Percentiles rank a stretch among this genome's conserved stretches.
These are phyloP conservation scores for Leptonema lineaticorne DNA, from an alignment of 1,140 invertebrate species.

Conservation along the genomic window DNA sequence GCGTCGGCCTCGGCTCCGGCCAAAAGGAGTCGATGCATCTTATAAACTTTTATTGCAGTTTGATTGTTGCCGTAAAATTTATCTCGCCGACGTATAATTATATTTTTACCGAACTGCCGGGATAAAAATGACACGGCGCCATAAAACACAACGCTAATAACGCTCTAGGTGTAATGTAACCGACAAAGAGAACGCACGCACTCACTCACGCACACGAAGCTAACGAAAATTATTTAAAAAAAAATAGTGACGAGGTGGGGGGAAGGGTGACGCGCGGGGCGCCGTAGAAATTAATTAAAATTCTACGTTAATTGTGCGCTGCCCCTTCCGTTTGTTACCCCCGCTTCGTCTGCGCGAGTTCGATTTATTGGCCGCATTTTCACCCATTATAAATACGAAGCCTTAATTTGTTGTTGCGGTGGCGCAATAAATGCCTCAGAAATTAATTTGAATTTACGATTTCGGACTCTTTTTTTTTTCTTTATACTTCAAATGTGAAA, in stretches of 20 bases:
- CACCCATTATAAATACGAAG: neutral
- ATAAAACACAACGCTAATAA: constrained; percentile 26
- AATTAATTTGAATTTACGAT: constrained; percentile 11
- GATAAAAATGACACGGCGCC: constrained; percentile 14
- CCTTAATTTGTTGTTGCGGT: neutral
- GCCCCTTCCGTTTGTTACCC: neutral
- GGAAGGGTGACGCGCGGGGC: neutral
- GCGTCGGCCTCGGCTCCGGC: neutral
- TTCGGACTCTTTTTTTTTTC: neutral
- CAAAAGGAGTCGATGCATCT: constrained; percentile 29
- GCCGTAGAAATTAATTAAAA: neutral
- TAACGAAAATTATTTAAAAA: too few relatives aligned
- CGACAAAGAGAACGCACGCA: neutral
- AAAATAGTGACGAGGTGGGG: too few relatives aligned
- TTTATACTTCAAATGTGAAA: too few relatives aligned
- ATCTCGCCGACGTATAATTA: constrained; percentile 18
- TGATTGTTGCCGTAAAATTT: constrained; percentile 35
- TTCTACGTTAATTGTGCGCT: neutral
- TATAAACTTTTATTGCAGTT: constrained; percentile 34
- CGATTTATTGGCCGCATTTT: neutral
- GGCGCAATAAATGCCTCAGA: neutral
- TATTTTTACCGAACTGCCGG: constrained; percentile 12
- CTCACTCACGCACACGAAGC: too few relatives aligned
- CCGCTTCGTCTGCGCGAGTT: too few relatives aligned
- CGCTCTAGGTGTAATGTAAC: constrained; percentile 17